Base-by-base conservation (phyloP, 2,113 vertebrate genomes). In the Oncorhynchus gorbuscha region DNA sequence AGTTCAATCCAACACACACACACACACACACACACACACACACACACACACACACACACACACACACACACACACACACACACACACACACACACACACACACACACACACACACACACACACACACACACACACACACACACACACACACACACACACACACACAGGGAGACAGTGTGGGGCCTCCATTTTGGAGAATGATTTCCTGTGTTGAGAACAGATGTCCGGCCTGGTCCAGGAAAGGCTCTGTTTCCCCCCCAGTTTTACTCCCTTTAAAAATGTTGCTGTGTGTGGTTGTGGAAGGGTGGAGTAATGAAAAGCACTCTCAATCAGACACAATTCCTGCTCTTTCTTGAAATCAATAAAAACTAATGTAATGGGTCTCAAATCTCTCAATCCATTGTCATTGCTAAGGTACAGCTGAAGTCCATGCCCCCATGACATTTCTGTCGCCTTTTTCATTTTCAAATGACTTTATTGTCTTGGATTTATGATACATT, bases 171-270 rank as follows among this genome's bases (percentile, higher is more conserved):
- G 0, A 2, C 28, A 74, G 64, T 78, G 68, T 79, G 76, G 26
- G 30, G 83, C 61, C 71, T 79, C 79, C 76, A 77, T 67, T 82
- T 85, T 87, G 80, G 84, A 79, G 88, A 89, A 88, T 79, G 79
- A 84, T 86, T 88, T 90, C 78, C 82, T 77, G 83, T 84, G 79
- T 82, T 81, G 64, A 86, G 78, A 85, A 83, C 85, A 86, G 79
- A 89, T 83, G 83, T 90, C 84, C 62, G 69, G 78, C 77, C 7
- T 65, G 79, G 76, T 66, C 78, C 88, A 92, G 89, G 89, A 92
- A 91, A 82, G 73, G 66, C 82, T 83, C 78, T 55, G 74, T 75
- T 87, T 87, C 83, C 85, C 83, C 83, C 35, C 81, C 22, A 30
- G 72, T 72, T 88, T 82, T 49, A 66, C 62, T 78, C 83, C 78